Evolutionary conservation across 2,888 invertebrate genomes (phyloP).

Genomic region (Meghimatium bilineatum): DNA sequence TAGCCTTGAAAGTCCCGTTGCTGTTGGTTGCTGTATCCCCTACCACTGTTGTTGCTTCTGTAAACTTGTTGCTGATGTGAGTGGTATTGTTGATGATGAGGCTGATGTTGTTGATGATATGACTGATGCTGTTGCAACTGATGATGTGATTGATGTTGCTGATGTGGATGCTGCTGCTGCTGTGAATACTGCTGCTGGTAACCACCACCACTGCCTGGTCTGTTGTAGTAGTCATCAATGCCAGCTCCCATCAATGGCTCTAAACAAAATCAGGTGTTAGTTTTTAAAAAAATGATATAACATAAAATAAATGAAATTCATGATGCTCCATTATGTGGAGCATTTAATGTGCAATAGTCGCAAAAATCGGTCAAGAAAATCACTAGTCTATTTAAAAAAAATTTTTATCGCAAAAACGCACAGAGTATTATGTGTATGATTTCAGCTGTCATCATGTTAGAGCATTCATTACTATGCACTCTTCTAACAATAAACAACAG

Average conservation of each 20-base stretch:
- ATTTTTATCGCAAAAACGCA: no score
- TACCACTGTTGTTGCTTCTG: slow-evolving; percentile 25
- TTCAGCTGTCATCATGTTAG: no score
- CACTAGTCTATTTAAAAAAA: no score
- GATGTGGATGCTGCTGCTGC: slow-evolving; percentile 36
- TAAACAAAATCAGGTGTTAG: background rate
- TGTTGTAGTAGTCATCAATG: slow-evolving; percentile 41
- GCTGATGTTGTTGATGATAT: slow-evolving; percentile 29
- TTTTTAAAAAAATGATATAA: background rate
- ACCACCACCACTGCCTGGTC: slow-evolving; percentile 21
- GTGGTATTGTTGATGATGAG: slow-evolving; percentile 31
- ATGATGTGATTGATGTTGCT: slow-evolving; percentile 13
- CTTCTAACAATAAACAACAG: no score
- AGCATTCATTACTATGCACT: no score
- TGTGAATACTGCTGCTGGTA: slow-evolving; percentile 28
- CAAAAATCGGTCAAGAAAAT: no score
- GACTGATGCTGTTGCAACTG: background rate
- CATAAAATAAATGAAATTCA: background rate
- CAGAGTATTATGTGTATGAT: no score
- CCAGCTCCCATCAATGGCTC: slow-evolving; percentile 32
- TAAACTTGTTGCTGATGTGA: slow-evolving; percentile 40
- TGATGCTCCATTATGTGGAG: no score
- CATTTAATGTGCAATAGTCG: no score
- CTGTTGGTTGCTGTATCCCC: background rate
- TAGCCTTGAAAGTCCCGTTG: slow-evolving; percentile 33